phyloP scores from a whole-genome alignment of 2,113 vertebrate genomes.

The Mesocricetus auratus region DNA sequence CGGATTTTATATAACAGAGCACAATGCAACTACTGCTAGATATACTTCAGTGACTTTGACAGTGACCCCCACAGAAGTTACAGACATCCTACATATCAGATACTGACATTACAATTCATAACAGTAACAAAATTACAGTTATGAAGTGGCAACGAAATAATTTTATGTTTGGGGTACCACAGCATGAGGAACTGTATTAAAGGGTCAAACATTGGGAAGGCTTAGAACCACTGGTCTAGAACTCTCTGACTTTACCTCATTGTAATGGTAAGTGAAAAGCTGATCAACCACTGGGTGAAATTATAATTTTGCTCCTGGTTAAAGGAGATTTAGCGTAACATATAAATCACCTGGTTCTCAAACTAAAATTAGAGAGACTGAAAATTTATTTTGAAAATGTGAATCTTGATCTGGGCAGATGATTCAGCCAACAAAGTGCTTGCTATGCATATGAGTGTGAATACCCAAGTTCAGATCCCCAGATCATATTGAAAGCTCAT shows the following conservation, averaged over 20 bases:
- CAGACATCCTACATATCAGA: neutral
- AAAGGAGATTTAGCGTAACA: neutral
- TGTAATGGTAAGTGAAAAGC: constrained; percentile 3
- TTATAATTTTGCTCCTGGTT: neutral
- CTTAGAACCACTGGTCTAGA: neutral
- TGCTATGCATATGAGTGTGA: too few species aligned
- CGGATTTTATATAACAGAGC: neutral
- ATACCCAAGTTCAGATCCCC: neutral
- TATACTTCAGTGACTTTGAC: neutral
- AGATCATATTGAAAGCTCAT: neutral
- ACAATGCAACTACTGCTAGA: neutral
- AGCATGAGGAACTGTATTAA: neutral
- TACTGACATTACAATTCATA: neutral
- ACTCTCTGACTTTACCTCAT: constrained; percentile 33
- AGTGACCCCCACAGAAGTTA: neutral
- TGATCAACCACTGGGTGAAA: neutral
- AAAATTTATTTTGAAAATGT: neutral
- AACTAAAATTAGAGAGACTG: neutral
- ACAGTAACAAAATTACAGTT: neutral
- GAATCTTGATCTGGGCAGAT: neutral
- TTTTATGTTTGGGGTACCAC: neutral
- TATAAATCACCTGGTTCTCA: neutral
- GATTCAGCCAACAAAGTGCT: neutral
- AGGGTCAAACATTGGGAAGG: neutral
- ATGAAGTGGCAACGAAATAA: neutral